Base-by-base conservation (phyloP, 2,888 invertebrate genomes). In the Desoria tigrina region DNA sequence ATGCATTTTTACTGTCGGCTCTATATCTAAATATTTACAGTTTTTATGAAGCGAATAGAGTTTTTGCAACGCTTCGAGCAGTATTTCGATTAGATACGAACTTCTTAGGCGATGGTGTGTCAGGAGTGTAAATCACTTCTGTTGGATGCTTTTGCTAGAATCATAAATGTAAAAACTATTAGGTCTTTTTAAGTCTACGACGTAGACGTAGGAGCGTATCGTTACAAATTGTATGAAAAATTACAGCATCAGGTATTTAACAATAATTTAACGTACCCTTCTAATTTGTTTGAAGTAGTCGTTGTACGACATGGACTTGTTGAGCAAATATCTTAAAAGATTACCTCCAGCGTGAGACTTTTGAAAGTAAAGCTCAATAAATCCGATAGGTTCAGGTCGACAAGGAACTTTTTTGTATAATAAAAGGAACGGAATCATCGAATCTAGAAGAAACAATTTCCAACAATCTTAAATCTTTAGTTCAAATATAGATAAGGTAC, bases 241-340 rank as follows among this genome's bases (percentile, higher is more conserved):
- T 16, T 50, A 26, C 18, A 39, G 37, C 27, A 28, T 7, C 3
- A 23, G 24, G 51, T 23, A 14, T 6, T 53, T 9, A 9, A 53
- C 32, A n/a, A 21, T 11, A 6, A 24, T 28, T 16, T 56, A n/a
- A 28, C 64, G 59, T 65, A 65, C 65, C 45, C 60, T 45, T 27
- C 65, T 53, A 28, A 65, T 54, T 53, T 60, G 60, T 39, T 65
- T 65, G 49, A 65, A 60, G 49, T 65, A 65, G 42, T 65, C 60
- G 24, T 60, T 55, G 42, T 65, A 65, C 1, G 60, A 42, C 27
- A 27, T 42, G 2, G 65, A 65, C 42, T 65, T 65, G 28, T 65
- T 65, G n/a, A 65, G 27, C 16, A 65, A 37, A 27, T 65, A 60
- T 45, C 65, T 49, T 3, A 65, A 14, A n/a, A 58, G 23, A 14